A percentile compares a stretch with the other conserved stretches of the same genome.
phyloP scores from a whole-genome alignment of 2,113 vertebrate genomes.

The Phodopus roborovskii region DNA sequence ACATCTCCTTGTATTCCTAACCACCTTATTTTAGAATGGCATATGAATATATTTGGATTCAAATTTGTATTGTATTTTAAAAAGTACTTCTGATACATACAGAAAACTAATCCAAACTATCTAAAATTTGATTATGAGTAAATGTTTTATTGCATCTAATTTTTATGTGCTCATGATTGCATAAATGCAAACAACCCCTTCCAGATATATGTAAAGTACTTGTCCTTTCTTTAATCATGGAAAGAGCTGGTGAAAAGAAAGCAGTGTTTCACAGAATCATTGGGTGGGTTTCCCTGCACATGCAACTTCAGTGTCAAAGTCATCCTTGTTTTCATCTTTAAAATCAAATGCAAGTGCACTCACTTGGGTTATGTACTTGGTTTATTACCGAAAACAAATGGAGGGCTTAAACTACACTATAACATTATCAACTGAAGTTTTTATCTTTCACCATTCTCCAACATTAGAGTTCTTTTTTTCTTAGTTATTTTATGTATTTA shows the following conservation, averaged over 20 bases:
- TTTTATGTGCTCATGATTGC: not conserved
- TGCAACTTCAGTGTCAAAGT: not conserved
- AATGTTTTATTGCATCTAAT: not conserved
- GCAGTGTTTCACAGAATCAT: not conserved
- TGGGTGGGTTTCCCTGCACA: not conserved
- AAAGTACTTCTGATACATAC: not conserved
- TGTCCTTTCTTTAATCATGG: conserved; percentile 18
- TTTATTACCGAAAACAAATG: not conserved
- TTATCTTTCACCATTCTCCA: not conserved
- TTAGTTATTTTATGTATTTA: too few species aligned
- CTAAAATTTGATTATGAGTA: conserved; percentile 9
- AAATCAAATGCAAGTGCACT: not conserved
- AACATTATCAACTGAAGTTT: not conserved
- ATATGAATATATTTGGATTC: not conserved
- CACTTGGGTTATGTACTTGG: not conserved
- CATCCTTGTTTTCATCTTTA: conserved; percentile 20
- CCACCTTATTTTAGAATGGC: not conserved
- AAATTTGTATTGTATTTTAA: not conserved
- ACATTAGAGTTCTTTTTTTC: not conserved
- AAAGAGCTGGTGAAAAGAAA: not conserved
- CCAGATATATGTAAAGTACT: conserved; percentile 17
- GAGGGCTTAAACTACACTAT: not conserved
- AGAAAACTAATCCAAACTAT: conserved; percentile 14
- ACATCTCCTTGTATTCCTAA: not conserved
- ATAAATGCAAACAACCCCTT: not conserved